Evolutionary conservation across 2,888 invertebrate genomes (phyloP).

Genomic region (Acholoe squamosa): DNA sequence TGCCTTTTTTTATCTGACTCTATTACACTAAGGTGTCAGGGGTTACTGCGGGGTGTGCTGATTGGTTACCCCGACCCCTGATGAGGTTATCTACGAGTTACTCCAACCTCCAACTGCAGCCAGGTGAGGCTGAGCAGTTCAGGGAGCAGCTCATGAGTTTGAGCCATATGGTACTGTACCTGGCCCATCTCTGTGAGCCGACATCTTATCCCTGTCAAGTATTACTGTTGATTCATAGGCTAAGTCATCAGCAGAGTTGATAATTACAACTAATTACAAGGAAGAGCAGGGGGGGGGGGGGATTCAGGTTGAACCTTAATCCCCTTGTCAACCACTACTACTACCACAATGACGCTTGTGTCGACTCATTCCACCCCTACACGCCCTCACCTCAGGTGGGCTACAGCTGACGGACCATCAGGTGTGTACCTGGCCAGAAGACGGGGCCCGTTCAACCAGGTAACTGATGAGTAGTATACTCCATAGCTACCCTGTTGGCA

Average conservation of each 20-base stretch:
- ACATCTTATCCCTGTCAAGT: too few relatives aligned
- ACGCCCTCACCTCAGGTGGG: background rate
- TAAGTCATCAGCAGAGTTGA: too few relatives aligned
- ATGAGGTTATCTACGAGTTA: slow-evolving; percentile 7
- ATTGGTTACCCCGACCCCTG: background rate
- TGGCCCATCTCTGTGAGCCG: too few relatives aligned
- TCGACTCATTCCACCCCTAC: background rate
- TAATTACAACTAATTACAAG: too few relatives aligned
- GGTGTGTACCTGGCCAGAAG: slow-evolving; percentile 26
- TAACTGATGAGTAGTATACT: slow-evolving; percentile 12
- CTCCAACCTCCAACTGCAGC: background rate
- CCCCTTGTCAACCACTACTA: too few relatives aligned
- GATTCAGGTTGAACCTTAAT: too few relatives aligned
- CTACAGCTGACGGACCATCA: background rate
- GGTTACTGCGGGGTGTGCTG: background rate
- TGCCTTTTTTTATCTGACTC: slow-evolving; percentile 20
- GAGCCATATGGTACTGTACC: too few relatives aligned
- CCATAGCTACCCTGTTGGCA: background rate
- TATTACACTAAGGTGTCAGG: background rate
- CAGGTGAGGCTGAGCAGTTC: slow-evolving; percentile 20
- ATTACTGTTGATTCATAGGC: too few relatives aligned
- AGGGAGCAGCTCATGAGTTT: background rate
- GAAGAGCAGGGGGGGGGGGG: too few relatives aligned
- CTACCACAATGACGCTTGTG: background rate
- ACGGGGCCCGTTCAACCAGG: background rate